Percentiles rank a stretch among this genome's conserved stretches.
These are phyloP conservation scores for Ichneumon xanthorius DNA, from an alignment of 2,888 invertebrate genomes.

Conservation along the genomic window DNA sequence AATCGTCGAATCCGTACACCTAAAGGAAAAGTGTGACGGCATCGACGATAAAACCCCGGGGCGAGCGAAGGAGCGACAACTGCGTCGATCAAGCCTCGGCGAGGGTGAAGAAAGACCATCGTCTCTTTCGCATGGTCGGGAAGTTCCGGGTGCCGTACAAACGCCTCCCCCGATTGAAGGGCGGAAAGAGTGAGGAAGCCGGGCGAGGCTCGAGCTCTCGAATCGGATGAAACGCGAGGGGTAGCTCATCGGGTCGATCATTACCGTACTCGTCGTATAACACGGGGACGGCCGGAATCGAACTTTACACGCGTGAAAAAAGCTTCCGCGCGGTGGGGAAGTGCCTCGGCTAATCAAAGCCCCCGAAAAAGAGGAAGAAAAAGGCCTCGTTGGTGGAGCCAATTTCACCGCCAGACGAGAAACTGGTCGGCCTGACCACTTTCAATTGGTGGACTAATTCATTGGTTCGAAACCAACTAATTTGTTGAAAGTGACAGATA, in stretches of 20 bases:
- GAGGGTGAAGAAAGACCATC: conserved; percentile 50
- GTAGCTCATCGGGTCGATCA: conserved; percentile 58
- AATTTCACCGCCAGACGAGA: too few species aligned
- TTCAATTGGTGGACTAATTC: too few species aligned
- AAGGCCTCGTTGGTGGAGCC: too few species aligned
- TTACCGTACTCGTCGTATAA: conserved; percentile 54
- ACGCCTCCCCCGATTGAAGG: conserved; percentile 3
- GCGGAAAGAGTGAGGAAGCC: conserved; percentile 29
- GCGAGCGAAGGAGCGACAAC: conserved; percentile 53
- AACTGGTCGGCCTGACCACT: too few species aligned
- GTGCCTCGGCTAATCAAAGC: neutral
- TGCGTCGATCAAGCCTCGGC: conserved; percentile 56
- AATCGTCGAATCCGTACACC: conserved; percentile 32
- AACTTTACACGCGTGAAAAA: conserved; percentile 60
- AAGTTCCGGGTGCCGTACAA: conserved; percentile 48
- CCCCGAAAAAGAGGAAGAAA: too few species aligned
- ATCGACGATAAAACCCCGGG: conserved; percentile 45
- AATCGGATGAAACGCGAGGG: conserved; percentile 46
- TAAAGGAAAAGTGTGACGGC: conserved; percentile 43
- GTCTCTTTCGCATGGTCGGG: conserved; percentile 19
- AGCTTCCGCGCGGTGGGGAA: conserved; percentile 3
- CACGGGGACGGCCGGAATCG: conserved; percentile 50
- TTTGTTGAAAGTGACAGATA: too few species aligned
- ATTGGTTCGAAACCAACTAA: too few species aligned
- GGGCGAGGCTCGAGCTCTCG: conserved; percentile 29